Base-by-base conservation (phyloP, 30 jellyfish, hydroid and myxozoan genomes). In the Phacellophora camtschatica region DNA sequence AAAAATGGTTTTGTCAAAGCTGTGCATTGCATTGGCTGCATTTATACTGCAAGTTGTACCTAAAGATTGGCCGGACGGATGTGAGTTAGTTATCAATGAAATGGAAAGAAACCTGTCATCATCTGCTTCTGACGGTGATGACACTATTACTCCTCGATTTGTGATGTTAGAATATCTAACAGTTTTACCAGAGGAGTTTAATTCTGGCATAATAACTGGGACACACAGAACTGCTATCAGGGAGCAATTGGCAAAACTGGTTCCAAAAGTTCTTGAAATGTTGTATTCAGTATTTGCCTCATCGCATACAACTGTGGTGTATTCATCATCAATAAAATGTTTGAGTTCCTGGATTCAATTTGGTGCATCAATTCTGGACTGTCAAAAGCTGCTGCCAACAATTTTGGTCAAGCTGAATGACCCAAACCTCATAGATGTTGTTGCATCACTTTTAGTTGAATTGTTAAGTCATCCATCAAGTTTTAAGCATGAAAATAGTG, bases 381-480 rank as follows among this genome's bases (percentile, higher is more conserved):
- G 90, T 39, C 69, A 53, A 28, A 48, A 37, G 25, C 11, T 88
- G 71, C 3, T 81, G 41, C 91, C 95, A 30, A 32, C 64, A 11
- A 61, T 88, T 13, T 73, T 88, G 57, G 33, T 36, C 35, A 72
- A 61, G 62, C 41, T 88, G 3, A 49, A 54, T 42, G 54, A 27
- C 43, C 88, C 50, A 16, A 62, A 55, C 18, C 80, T 71, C 10
- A 42, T 71, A 29, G 90, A 81, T 23, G 68, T 13, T 18, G 71
- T 76, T 8, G 50, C 87, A 20, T 69, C 67, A 0, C 91, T 81
- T 9, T 59, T 88, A 24, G 79, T 53, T 24, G 97, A 88, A 61
- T 48, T 81, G n/a, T 65, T 88, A 29, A 71, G 95, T 22, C 84
- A 72, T 29, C 97, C 97, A 36, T 31, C 95, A 37, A 80, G 97